phyloP scores from a whole-genome alignment of 92 coral and sea anemone genomes.

The Porites divaricata region DNA sequence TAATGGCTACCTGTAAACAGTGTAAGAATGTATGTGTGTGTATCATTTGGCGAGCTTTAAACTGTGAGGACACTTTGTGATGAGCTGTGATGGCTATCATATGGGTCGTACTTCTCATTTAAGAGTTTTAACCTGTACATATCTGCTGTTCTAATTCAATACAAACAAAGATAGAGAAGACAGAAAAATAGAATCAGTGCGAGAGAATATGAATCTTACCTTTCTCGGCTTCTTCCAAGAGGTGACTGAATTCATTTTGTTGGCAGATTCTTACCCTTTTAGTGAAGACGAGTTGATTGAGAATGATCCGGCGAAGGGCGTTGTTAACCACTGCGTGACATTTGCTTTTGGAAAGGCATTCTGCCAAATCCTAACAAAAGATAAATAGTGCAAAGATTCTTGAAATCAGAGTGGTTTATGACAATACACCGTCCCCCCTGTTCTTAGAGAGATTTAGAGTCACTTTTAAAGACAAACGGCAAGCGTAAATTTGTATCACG shows the following conservation, averaged over 20 bases:
- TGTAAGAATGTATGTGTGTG: no score
- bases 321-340: conserved; percentile 7
- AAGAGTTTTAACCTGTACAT: no score
- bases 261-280: conserved; percentile 13
- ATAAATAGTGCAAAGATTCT: background rate
- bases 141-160: background rate
- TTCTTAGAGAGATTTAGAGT: no score
- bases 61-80: no score
- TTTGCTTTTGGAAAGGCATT: conserved; percentile 1
- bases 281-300: conserved; percentile 41
- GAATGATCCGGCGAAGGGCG: conserved; percentile 25
- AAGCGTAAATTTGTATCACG: no score
- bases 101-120: no score
- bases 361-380: conserved; percentile 17
- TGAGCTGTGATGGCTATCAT: no score
- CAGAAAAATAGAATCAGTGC: background rate
- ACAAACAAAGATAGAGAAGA: background rate
- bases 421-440: no score
- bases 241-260: background rate
- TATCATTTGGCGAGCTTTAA: no score
- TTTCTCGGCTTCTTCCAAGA: conserved; percentile 1
- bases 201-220: background rate
- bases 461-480: no score
- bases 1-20: no score
- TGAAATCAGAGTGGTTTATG: no score